Evolutionary conservation across 2,888 invertebrate species (phyloP).

Genomic region (Archaeoteleia sp.): DNA sequence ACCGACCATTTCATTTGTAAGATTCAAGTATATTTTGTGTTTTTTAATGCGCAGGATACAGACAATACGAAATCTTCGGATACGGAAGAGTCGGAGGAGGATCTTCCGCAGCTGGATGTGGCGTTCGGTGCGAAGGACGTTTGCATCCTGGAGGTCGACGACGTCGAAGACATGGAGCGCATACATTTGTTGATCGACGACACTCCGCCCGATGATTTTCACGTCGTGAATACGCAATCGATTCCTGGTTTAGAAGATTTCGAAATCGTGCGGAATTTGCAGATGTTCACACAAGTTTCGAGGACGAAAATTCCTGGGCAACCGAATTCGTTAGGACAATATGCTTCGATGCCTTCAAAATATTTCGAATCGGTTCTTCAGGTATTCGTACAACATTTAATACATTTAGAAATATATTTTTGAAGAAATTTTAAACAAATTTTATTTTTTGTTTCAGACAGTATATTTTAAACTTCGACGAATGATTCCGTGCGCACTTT

Average conservation of each 20-base stretch:
- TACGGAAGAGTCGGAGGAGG: conserved; percentile 82
- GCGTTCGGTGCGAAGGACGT: conserved; percentile 86
- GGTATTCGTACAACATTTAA: too few relatives aligned
- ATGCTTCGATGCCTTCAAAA: conserved; percentile 75
- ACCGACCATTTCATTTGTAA: too few relatives aligned
- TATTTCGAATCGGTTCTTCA: conserved; percentile 76
- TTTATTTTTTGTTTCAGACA: conserved; percentile 74
- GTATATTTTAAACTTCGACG: conserved; percentile 92
- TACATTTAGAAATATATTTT: background rate
- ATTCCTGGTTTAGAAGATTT: conserved; percentile 83
- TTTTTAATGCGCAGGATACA: conserved; percentile 68
- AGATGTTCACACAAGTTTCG: conserved; percentile 87
- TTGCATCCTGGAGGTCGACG: conserved; percentile 88
- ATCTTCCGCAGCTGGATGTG: conserved; percentile 81
- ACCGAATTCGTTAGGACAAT: conserved; percentile 66
- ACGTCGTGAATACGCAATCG: conserved; percentile 86
- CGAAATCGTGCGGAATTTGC: conserved; percentile 82
- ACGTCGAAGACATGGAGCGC: conserved; percentile 87
- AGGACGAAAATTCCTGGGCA: conserved; percentile 79
- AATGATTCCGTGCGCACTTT: conserved; percentile 90
- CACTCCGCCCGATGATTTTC: conserved; percentile 84
- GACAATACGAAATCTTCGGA: conserved; percentile 76
- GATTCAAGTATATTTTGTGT: too few relatives aligned
- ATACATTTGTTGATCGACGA: conserved; percentile 84
- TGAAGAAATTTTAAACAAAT: background rate